These are phyloP conservation scores for Gavia stellata DNA, from an alignment of 2,113 vertebrate genomes.

Conservation along the genomic window DNA sequence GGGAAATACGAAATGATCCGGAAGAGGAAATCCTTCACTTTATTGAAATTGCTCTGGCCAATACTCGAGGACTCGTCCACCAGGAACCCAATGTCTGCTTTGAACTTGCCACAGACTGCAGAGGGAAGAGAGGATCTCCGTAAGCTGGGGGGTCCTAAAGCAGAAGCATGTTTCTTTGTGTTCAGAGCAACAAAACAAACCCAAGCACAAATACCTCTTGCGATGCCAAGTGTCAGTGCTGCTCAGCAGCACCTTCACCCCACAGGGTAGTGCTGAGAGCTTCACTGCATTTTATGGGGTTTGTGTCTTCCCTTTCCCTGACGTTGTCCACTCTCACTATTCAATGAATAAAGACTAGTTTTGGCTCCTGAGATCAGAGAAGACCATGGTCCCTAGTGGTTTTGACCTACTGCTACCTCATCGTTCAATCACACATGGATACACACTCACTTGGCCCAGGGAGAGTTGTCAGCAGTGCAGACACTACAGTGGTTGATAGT, in stretches of 20 bases:
- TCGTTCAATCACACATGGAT: background rate
- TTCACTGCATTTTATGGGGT: background rate
- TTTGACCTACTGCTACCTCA: background rate
- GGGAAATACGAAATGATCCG: slow-evolving; percentile 85
- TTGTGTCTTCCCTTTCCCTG: background rate
- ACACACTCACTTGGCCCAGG: slow-evolving; percentile 41
- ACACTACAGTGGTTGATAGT: fast-evolving
- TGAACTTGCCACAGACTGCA: slow-evolving; percentile 81
- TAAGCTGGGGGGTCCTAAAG: background rate
- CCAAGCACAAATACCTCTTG: background rate
- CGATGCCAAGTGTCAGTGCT: fast-evolving
- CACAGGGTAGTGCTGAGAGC: background rate
- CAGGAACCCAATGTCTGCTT: slow-evolving; percentile 84
- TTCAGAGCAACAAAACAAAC: background rate
- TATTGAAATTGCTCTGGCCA: slow-evolving; percentile 82
- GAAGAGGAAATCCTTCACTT: slow-evolving; percentile 88
- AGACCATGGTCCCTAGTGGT: background rate
- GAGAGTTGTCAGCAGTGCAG: background rate
- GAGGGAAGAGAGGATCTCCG: background rate
- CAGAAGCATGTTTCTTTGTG: background rate
- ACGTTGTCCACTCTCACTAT: fast-evolving
- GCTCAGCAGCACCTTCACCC: background rate
- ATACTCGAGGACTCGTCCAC: slow-evolving; percentile 91
- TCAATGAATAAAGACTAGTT: background rate
- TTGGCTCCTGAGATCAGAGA: background rate